These are phyloP conservation scores for Euproctis similis DNA, from an alignment of 2,888 invertebrate species.

Conservation along the genomic window DNA sequence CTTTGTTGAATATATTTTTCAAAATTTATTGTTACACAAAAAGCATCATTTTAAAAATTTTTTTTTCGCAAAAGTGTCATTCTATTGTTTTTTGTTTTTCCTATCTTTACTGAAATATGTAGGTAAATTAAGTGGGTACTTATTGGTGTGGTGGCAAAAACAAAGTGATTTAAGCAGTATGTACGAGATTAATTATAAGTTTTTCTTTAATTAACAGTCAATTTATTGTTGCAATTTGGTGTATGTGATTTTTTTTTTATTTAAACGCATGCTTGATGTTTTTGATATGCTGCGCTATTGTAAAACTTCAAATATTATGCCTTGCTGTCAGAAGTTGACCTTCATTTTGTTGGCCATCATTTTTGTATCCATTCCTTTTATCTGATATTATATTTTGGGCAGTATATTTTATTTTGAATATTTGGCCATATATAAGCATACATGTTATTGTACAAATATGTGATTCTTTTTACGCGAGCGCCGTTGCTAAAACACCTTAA, in stretches of 20 bases:
- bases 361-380: conserved; percentile 78
- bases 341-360: conserved; percentile 94
- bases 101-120: too few species aligned
- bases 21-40: too few species aligned
- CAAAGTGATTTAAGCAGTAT: conserved; percentile 9
- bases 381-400: conserved; percentile 71
- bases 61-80: too few species aligned
- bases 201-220: too few species aligned
- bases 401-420: conserved; percentile 49
- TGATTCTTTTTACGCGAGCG: conserved; percentile 60
- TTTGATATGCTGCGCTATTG: conserved; percentile 69
- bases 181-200: too few species aligned
- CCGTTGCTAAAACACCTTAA: conserved; percentile 65
- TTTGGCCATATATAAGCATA: conserved; percentile 67
- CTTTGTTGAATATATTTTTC: too few species aligned
- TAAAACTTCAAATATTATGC: conserved; percentile 69
- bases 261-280: conserved; percentile 71
- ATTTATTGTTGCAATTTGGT: too few species aligned
- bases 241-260: conserved; percentile 40
- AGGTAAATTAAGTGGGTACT: too few species aligned
- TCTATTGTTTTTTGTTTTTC: too few species aligned
- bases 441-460: conserved; percentile 54
- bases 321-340: conserved; percentile 94
- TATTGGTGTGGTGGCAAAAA: conserved; percentile 13
- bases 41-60: too few species aligned